Evolutionary conservation across 2,888 invertebrate species (phyloP).

Genomic region (Psococerastis gibbosa): DNA sequence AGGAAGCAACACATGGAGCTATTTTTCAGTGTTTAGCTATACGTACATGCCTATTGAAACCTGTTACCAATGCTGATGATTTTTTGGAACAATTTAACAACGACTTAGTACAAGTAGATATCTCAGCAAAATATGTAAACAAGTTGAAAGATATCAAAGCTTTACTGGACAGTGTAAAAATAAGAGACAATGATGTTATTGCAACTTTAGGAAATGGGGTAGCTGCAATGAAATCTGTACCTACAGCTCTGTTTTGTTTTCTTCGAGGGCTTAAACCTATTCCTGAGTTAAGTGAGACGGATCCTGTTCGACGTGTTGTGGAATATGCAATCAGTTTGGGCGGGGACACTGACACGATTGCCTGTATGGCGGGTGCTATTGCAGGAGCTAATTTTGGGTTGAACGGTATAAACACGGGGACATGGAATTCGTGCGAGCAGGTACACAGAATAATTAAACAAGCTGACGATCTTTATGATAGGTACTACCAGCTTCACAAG

Average conservation of each 20-base stretch:
- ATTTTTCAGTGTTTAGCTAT: conserved; percentile 37
- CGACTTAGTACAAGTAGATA: conserved; percentile 25
- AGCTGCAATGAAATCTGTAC: conserved; percentile 46
- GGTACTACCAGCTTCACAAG: too few species aligned
- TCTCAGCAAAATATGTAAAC: neutral
- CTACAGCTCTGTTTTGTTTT: conserved; percentile 52
- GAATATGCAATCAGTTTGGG: conserved; percentile 51
- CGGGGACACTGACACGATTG: conserved; percentile 62
- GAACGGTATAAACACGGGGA: conserved; percentile 28
- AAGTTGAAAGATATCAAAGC: conserved; percentile 24
- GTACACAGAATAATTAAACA: neutral
- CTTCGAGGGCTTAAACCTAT: conserved; percentile 33
- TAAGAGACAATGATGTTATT: conserved; percentile 31
- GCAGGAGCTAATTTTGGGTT: conserved; percentile 48
- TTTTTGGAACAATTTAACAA: conserved; percentile 20
- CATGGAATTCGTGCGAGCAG: conserved; percentile 40
- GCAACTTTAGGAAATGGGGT: conserved; percentile 37
- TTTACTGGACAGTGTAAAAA: conserved; percentile 27
- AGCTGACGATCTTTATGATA: neutral
- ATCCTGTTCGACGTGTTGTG: conserved; percentile 40
- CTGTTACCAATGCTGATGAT: conserved; percentile 12
- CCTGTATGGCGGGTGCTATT: conserved; percentile 50
- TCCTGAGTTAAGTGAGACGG: conserved; percentile 31
- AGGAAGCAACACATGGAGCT: conserved; percentile 36
- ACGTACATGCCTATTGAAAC: conserved; percentile 30